Percentiles rank a stretch among this genome's conserved stretches.
Conservation (phyloP, 2,113 vertebrate species). For the Tupaia tana region DNA sequence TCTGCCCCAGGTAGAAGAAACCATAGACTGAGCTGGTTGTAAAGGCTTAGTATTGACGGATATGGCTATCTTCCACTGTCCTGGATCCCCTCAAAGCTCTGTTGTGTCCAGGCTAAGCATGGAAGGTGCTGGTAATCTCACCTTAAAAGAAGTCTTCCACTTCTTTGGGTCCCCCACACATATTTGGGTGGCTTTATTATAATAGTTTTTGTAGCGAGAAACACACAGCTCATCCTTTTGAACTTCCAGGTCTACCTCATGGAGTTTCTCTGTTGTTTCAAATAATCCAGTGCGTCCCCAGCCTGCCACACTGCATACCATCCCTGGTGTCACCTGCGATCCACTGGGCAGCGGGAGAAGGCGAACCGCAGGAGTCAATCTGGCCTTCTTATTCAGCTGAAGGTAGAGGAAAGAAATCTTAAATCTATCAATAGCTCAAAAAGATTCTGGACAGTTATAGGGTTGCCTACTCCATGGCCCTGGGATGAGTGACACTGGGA, state of each 20-base stretch:
- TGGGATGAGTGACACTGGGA: not conserved
- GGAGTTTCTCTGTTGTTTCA: not conserved
- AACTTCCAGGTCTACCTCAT: not conserved
- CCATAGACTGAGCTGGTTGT: not conserved
- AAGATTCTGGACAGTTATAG: not conserved
- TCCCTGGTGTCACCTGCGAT: not conserved
- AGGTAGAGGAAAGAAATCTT: not conserved
- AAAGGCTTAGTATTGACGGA: not conserved
- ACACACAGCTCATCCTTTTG: accelerated
- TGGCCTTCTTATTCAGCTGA: not conserved
- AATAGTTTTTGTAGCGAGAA: accelerated
- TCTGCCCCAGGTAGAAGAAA: not conserved
- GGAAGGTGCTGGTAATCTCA: not conserved
- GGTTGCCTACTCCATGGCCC: not conserved
- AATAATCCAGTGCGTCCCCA: not conserved
- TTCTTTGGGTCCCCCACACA: not conserved
- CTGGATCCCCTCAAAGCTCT: not conserved
- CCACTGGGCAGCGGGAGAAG: not conserved
- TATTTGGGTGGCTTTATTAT: not conserved
- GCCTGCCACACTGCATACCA: not conserved
- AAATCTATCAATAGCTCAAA: not conserved
- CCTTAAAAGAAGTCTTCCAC: accelerated
- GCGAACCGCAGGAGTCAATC: accelerated
- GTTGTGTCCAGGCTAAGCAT: not conserved
- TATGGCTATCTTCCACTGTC: not conserved